These are phyloP conservation scores for Trichonephila clavata DNA, from an alignment of 1,140 invertebrate species.

Conservation along the genomic window DNA sequence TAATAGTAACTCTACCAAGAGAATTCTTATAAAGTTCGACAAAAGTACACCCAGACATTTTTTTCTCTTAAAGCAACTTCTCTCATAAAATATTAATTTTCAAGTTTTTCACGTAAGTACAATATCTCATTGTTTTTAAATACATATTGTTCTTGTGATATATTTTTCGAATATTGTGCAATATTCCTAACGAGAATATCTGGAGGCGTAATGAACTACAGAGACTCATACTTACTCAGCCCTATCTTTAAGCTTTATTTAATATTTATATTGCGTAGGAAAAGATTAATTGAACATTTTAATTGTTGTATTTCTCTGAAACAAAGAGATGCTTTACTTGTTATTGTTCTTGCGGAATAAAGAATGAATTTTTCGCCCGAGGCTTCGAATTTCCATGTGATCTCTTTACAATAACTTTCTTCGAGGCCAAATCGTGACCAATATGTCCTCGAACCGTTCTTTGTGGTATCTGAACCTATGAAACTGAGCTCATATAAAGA, in stretches of 20 bases:
- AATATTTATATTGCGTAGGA: background rate
- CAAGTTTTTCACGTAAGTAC: too few species aligned
- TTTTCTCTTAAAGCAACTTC: background rate
- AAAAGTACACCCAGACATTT: background rate
- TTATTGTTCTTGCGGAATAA: background rate
- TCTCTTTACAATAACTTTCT: background rate
- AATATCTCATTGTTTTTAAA: too few species aligned
- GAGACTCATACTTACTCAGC: too few species aligned
- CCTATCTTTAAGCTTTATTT: background rate
- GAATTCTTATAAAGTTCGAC: background rate
- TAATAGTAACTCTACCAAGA: too few species aligned
- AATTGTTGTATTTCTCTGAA: background rate
- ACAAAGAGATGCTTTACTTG: slow-evolving; percentile 1
- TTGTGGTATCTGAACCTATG: slow-evolving; percentile 2
- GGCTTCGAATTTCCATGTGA: background rate
- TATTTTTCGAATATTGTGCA: too few species aligned
- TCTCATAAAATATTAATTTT: background rate
- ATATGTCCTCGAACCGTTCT: slow-evolving; percentile 19
- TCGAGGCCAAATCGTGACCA: slow-evolving; percentile 43
- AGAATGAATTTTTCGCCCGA: background rate
- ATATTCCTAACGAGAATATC: too few species aligned
- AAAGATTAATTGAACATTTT: slow-evolving; percentile 4
- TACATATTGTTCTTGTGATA: too few species aligned
- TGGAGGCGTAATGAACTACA: too few species aligned
- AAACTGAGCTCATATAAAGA: background rate